Evolutionary conservation across 2,113 vertebrate species (phyloP), one percentile per base, ranked within the genome.

Genomic region (Syrmaticus mikado): DNA sequence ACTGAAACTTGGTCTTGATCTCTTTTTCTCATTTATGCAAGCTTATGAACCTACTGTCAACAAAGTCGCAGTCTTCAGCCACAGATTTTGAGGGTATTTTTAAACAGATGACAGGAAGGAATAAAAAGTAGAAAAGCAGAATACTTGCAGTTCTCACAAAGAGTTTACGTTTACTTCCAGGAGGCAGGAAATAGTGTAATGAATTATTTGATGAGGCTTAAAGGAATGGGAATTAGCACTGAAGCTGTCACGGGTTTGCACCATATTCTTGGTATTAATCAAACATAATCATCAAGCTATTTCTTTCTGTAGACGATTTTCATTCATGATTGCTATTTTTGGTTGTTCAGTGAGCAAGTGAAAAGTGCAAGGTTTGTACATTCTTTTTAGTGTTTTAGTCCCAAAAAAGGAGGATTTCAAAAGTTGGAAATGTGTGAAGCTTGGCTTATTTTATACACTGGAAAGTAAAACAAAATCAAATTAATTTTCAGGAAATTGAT

Each of bases 401-500:
- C 40, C 38, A 11, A 10, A 85, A 85, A 93, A 91, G 62, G 5
- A 82, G 50, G 43, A 68, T 96, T 91, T 64, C 46, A 65, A 36
- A 89, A 93, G 61, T 67, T 74, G 32, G 55, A 91, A 82, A 77
- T 40, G 12, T n/a, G 20, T 85, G 55, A 91, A 89, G 18, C 45
- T 85, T 83, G 41, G 8, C 40, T 72, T 91, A 82, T 76, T 83
- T 85, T 95, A 87, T 91, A 91, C 13, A 28, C 15, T 74, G 75
- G 30, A 75, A 87, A 58, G 32, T 32, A 58, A 43, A 60, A 0
- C 7, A 41, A 90, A 86, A 14, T 18, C 22, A 89, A 73, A 87
- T 92, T 90, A 77, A 74, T 87, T 94, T 95, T 30, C 76, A 91
- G 82, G 91, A 94, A 81, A 93, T 93, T 60, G 87, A 89, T 64